Percentiles rank a stretch among this genome's conserved stretches.
Evolutionary conservation across 2,113 vertebrate species (phyloP).

Genomic region (Spea multiplicata): DNA sequence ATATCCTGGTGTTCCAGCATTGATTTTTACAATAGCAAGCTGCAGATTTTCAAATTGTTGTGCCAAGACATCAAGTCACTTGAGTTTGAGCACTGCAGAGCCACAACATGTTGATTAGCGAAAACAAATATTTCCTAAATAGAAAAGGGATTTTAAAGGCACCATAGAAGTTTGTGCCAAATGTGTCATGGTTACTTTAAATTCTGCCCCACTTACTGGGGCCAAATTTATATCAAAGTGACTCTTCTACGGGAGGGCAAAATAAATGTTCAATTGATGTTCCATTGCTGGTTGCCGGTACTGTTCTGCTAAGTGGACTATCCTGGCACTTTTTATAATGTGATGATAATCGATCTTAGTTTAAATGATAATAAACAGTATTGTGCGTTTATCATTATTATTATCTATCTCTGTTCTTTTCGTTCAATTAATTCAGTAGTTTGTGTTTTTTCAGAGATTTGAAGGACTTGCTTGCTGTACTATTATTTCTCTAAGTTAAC

Average conservation of each 20-base stretch:
- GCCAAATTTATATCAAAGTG: slow-evolving; percentile 5
- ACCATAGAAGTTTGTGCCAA: slow-evolving; percentile 16
- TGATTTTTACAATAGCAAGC: slow-evolving; percentile 43
- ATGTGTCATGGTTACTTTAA: not conserved
- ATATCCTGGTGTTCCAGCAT: slow-evolving; percentile 28
- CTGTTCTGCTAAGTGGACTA: not conserved
- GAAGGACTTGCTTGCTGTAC: no score
- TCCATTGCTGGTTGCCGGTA: not conserved
- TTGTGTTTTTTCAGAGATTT: no score
- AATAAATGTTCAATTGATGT: not conserved
- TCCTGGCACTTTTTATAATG: not conserved
- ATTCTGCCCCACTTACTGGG: not conserved
- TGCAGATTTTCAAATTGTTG: slow-evolving; percentile 36
- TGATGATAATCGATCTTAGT: no score
- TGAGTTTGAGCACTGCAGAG: slow-evolving; percentile 40
- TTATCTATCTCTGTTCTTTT: no score
- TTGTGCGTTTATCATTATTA: no score
- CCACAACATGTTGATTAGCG: slow-evolving; percentile 33
- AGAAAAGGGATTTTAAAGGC: slow-evolving; percentile 28
- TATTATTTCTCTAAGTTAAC: no score
- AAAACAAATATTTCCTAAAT: slow-evolving; percentile 44
- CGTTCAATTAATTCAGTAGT: no score
- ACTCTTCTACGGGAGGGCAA: not conserved
- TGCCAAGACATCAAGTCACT: slow-evolving; percentile 46
- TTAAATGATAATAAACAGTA: no score